Evolutionary conservation across 2,113 vertebrate species (phyloP).

Genomic region (Rafetus swinhoei): DNA sequence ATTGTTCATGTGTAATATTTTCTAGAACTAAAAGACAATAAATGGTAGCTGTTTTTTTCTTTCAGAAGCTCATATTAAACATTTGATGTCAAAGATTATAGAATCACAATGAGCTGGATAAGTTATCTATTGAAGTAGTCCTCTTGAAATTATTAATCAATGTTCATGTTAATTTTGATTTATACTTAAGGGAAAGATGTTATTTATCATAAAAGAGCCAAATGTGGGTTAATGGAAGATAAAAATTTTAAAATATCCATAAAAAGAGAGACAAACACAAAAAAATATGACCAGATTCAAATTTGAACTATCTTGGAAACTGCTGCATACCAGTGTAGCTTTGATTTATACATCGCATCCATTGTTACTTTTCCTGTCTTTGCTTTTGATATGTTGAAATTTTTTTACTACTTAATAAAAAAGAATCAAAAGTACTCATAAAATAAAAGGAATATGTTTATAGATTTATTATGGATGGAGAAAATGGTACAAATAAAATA

Average conservation of each 20-base stretch:
- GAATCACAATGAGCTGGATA: not conserved
- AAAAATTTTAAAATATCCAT: not conserved
- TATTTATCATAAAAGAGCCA: not conserved
- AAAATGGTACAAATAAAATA: not conserved
- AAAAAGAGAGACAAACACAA: not conserved
- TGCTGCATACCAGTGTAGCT: not conserved
- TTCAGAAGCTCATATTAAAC: slow-evolving; percentile 24
- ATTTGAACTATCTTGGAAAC: not conserved
- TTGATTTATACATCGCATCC: not conserved
- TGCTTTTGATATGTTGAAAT: fast-evolving
- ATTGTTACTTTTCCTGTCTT: not conserved
- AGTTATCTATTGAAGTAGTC: not conserved
- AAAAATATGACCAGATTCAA: not conserved
- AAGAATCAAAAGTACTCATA: not conserved
- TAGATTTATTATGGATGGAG: not conserved
- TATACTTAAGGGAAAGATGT: not conserved
- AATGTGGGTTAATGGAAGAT: not conserved
- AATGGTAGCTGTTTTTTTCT: not conserved
- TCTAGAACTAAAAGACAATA: not conserved
- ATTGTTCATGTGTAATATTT: not conserved
- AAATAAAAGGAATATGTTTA: not conserved
- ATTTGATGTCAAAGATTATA: slow-evolving; percentile 28
- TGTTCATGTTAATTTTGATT: not conserved
- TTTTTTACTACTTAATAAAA: not conserved
- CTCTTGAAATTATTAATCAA: slow-evolving; percentile 12